phyloP scores from a whole-genome alignment of 2,113 vertebrate genomes.

The Proterorhinus semilunaris region DNA sequence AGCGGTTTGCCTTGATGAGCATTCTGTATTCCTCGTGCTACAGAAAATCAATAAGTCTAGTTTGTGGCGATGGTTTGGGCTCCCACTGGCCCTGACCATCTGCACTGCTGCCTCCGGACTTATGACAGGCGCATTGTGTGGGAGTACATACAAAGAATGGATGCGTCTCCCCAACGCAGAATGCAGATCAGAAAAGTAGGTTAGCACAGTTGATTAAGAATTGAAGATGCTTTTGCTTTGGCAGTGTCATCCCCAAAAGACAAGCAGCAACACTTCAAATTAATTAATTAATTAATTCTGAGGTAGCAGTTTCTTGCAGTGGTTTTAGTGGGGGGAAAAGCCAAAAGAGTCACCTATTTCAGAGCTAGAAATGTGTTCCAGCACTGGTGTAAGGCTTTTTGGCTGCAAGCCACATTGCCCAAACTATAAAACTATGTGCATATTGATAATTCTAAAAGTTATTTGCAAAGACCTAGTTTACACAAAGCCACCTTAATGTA shows the following conservation, averaged over 20 bases:
- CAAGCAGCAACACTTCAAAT: slow-evolving; percentile 10
- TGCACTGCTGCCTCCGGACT: slow-evolving; percentile 51
- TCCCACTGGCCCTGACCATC: slow-evolving; percentile 53
- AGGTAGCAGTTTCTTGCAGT: not conserved
- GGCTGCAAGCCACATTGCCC: too few relatives aligned
- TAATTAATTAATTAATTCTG: too few relatives aligned
- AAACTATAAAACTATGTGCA: too few relatives aligned
- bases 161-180: slow-evolving; percentile 39
- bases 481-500: too few relatives aligned
- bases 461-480: too few relatives aligned
- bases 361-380: too few relatives aligned
- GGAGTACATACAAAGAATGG: slow-evolving; percentile 55
- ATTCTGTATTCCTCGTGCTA: slow-evolving; percentile 38
- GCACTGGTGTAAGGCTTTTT: too few relatives aligned
- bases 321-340: too few relatives aligned
- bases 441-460: too few relatives aligned
- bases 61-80: slow-evolving; percentile 46
- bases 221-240: slow-evolving; percentile 41
- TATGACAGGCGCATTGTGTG: slow-evolving; percentile 58
- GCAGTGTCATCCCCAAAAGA: slow-evolving; percentile 26
- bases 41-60: slow-evolving; percentile 64
- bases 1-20: slow-evolving; percentile 23
- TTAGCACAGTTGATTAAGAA: slow-evolving; percentile 40
- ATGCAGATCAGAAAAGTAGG: slow-evolving; percentile 28
- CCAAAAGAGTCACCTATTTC: not conserved